Percentiles rank a stretch among this genome's conserved stretches.
phyloP scores from a whole-genome alignment of 2,113 vertebrate genomes.

The Rhegmatorhina hoffmannsi region DNA sequence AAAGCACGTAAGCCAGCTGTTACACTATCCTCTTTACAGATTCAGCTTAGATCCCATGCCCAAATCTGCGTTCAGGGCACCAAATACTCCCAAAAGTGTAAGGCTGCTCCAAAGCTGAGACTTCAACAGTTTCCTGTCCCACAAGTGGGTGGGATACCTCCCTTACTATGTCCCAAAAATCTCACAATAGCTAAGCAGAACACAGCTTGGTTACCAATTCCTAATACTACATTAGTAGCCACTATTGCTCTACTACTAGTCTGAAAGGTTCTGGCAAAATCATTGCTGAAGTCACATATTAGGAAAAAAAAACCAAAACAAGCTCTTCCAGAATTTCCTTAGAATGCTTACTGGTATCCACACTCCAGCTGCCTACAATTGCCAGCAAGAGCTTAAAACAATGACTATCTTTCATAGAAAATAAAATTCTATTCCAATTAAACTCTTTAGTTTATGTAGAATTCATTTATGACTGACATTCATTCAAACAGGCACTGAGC shows the following conservation, averaged over 20 bases:
- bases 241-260: background rate
- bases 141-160: background rate
- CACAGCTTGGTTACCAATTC: background rate
- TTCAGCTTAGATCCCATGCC: background rate
- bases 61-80: constrained; percentile 1
- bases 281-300: background rate
- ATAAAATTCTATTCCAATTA: background rate
- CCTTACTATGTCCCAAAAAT: background rate
- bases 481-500: background rate
- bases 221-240: background rate
- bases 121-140: background rate
- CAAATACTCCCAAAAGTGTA: background rate
- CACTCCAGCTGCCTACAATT: background rate
- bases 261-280: background rate
- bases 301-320: background rate
- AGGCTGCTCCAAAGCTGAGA: background rate
- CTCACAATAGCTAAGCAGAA: background rate
- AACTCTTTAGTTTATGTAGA: background rate
- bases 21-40: background rate
- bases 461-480: background rate
- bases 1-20: constrained; percentile 19
- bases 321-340: background rate
- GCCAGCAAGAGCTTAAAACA: background rate
- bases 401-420: background rate
- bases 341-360: background rate